phyloP scores from a whole-genome alignment of 2,113 vertebrate genomes.

The Salvelinus fontinalis region DNA sequence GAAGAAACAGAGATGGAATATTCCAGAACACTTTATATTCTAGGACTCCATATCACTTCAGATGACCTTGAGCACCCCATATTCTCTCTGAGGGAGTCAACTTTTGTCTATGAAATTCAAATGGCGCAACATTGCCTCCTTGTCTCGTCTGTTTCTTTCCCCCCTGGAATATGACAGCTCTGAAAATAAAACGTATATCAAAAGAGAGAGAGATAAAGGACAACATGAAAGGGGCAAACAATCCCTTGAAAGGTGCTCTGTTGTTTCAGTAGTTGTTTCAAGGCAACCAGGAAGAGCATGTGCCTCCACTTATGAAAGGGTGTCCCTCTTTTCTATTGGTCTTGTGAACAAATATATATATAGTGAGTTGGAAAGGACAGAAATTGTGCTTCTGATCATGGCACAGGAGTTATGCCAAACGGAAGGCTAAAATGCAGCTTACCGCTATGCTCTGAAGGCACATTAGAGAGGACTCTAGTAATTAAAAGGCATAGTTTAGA shows the following conservation, averaged over 20 bases:
- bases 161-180: neutral
- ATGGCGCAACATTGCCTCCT: neutral
- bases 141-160: neutral
- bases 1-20: no score
- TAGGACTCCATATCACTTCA: no score
- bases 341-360: neutral
- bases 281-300: neutral
- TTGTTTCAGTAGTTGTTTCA: constrained; percentile 11
- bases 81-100: no score
- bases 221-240: constrained; percentile 7
- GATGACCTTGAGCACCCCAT: no score
- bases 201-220: constrained; percentile 1
- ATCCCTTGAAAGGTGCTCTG: constrained; percentile 2
- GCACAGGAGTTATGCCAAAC: neutral
- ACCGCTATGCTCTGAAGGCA: neutral
- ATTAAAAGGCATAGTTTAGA: neutral
- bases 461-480: neutral
- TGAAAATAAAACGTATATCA: no score
- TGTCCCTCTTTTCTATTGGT: neutral
- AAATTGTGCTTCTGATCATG: neutral
- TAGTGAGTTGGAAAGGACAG: neutral
- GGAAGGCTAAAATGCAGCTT: neutral
- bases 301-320: neutral
- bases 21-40: no score
- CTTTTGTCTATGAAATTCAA: neutral